Conservation (phyloP, 2,113 vertebrate species). For the Dicerorhinus sumatrensis region DNA sequence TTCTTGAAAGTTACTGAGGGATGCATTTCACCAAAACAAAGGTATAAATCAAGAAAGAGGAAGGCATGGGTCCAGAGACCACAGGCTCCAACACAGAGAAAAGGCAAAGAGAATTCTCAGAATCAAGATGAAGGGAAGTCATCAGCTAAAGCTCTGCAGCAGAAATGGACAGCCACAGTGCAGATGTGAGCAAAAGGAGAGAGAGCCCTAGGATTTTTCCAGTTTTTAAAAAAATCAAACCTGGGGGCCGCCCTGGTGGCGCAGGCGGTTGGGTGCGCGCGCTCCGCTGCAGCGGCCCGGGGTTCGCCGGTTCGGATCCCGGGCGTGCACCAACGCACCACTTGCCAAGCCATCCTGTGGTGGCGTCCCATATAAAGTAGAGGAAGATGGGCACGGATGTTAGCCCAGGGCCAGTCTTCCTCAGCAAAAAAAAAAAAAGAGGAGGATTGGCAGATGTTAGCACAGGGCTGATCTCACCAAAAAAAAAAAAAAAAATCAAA, state of each 20-base stretch:
- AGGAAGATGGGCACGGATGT: no score
- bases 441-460: no score
- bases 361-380: no score
- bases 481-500: not conserved
- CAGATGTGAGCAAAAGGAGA: not conserved
- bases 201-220: not conserved
- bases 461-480: no score
- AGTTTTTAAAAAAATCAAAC: not conserved
- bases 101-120: not conserved
- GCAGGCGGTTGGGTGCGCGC: no score
- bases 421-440: no score
- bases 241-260: no score
- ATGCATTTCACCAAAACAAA: conserved; percentile 49
- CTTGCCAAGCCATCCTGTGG: no score
- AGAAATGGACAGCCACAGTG: not conserved
- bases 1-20: not conserved
- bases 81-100: not conserved
- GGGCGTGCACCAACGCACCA: no score
- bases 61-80: not conserved
- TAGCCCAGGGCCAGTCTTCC: no score
- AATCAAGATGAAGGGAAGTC: not conserved
- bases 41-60: not conserved
- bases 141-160: not conserved
- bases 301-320: no score
- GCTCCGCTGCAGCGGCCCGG: no score